These are phyloP conservation scores for Phyllotreta cruciferae DNA, from an alignment of 2,888 invertebrate species.

Conservation along the genomic window DNA sequence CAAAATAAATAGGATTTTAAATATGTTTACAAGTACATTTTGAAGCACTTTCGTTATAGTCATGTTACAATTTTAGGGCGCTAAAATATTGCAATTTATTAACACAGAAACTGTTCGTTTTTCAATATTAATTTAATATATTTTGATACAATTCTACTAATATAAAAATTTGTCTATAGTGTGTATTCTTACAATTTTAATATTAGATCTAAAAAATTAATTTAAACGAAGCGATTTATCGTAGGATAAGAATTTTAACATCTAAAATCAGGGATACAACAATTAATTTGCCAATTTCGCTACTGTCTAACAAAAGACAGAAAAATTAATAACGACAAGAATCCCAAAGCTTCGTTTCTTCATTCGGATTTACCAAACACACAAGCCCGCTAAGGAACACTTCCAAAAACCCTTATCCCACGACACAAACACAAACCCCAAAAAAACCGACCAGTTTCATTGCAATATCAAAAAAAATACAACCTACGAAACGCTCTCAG, in stretches of 20 bases:
- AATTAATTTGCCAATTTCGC: background rate
- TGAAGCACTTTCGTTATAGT: slow-evolving; percentile 48
- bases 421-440: background rate
- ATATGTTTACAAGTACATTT: slow-evolving; percentile 40
- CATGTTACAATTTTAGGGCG: slow-evolving; percentile 32
- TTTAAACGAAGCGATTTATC: background rate
- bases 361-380: slow-evolving; percentile 16
- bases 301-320: slow-evolving; percentile 13
- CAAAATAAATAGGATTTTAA: slow-evolving; percentile 43
- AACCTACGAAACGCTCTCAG: slow-evolving; percentile 55
- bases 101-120: slow-evolving; percentile 29
- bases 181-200: slow-evolving; percentile 3
- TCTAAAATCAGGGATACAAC: slow-evolving; percentile 2
- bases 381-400: slow-evolving; percentile 10
- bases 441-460: slow-evolving; percentile 26
- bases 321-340: slow-evolving; percentile 6
- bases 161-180: background rate
- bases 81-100: slow-evolving; percentile 23
- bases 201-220: background rate
- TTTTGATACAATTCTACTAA: too few species aligned
- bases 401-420: background rate
- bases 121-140: slow-evolving; percentile 14
- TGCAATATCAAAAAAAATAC: slow-evolving; percentile 14
- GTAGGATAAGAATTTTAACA: background rate
- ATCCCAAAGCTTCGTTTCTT: slow-evolving; percentile 10